These are phyloP conservation scores for Heterohyrax brucei DNA, from an alignment of 2,797 vertebrate genomes.

Conservation along the genomic window DNA sequence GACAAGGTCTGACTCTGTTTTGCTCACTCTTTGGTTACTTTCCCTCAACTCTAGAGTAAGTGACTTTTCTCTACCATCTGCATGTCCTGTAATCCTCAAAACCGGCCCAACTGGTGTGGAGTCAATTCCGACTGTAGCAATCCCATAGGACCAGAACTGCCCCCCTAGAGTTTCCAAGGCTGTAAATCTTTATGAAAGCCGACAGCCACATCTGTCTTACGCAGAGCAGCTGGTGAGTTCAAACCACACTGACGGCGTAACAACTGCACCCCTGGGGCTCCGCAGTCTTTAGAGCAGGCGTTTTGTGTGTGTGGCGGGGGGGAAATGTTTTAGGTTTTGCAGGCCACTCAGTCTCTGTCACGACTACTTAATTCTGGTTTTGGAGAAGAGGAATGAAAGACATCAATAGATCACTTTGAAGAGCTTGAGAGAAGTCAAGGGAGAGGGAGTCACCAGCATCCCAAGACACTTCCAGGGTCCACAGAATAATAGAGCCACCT, in stretches of 20 bases:
- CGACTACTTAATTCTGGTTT: slow-evolving; percentile 4
- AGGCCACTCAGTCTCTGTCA: neutral
- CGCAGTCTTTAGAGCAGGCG: neutral
- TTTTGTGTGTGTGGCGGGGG: no score
- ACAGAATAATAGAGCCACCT: neutral
- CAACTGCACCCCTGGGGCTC: neutral
- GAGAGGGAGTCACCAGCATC: neutral
- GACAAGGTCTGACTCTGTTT: neutral
- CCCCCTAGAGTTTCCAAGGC: neutral
- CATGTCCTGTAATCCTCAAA: neutral
- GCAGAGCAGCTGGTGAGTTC: neutral
- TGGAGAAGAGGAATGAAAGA: neutral
- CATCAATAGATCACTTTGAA: neutral
- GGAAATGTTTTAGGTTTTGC: slow-evolving; percentile 6
- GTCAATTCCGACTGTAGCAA: neutral
- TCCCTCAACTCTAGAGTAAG: neutral
- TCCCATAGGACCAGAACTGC: neutral
- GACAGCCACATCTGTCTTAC: neutral
- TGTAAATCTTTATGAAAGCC: neutral
- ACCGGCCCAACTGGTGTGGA: neutral
- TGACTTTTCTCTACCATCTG: neutral
- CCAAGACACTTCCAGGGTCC: neutral
- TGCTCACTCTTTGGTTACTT: neutral
- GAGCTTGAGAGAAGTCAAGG: neutral
- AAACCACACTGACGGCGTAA: neutral